Conservation (phyloP, 2,797 vertebrate genomes). For the Falco cherrug region DNA sequence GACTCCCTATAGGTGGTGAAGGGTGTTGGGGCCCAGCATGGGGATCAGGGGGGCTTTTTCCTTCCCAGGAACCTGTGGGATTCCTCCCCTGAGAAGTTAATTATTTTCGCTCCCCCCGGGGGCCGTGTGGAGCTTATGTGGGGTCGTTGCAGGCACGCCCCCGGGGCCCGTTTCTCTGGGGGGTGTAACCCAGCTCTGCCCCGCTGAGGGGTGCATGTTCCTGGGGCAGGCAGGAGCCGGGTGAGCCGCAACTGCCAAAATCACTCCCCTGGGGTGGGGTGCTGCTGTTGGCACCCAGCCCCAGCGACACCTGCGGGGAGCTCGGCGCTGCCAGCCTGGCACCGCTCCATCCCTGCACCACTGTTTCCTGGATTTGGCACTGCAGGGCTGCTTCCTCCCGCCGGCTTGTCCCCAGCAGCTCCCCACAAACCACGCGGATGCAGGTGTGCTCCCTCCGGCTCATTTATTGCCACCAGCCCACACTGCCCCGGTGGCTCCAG, state of each 20-base stretch:
- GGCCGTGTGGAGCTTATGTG: rapidly evolving
- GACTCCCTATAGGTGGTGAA: not conserved
- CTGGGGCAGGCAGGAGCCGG: not conserved
- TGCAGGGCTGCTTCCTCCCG: not conserved
- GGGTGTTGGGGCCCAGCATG: not conserved
- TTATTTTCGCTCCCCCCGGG: not conserved
- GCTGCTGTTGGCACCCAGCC: not conserved
- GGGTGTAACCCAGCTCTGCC: not conserved
- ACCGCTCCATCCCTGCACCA: not conserved
- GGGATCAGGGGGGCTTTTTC: not conserved
- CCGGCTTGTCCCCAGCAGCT: rapidly evolving
- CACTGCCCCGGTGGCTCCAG: rapidly evolving
- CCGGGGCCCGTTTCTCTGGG: rapidly evolving
- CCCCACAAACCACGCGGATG: not conserved
- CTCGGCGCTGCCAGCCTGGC: rapidly evolving
- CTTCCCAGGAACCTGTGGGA: not conserved
- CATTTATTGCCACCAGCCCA: conserved; percentile 65
- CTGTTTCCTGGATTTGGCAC: not conserved
- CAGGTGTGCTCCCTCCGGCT: not conserved
- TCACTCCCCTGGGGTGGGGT: not conserved
- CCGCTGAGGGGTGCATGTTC: not conserved
- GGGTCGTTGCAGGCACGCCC: not conserved
- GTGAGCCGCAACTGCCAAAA: not conserved
- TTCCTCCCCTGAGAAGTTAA: not conserved
- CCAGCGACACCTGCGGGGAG: rapidly evolving